phyloP scores from a whole-genome alignment of 2,797 vertebrate genomes.

The Falco naumanni region DNA sequence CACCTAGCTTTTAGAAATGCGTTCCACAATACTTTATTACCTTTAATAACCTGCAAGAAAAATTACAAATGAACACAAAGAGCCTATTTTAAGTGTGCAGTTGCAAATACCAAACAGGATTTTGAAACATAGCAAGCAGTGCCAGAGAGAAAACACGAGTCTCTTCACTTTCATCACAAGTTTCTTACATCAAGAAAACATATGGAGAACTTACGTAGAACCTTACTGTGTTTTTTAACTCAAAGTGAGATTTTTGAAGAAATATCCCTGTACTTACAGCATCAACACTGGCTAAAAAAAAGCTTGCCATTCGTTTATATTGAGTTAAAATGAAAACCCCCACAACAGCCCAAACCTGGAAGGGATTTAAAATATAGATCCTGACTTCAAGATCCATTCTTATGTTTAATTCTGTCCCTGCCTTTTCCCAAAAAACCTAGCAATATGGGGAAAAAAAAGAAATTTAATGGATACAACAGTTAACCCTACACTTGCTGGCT shows the following conservation, averaged over 20 bases:
- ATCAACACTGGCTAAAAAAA: background rate
- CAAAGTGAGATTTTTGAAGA: background rate
- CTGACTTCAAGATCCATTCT: background rate
- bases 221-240: background rate
- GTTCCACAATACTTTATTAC: background rate
- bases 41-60: slow-evolving; percentile 1
- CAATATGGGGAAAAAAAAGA: background rate
- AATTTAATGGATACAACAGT: background rate
- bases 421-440: background rate
- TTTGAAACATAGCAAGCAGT: background rate
- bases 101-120: background rate
- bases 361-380: background rate
- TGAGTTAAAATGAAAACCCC: background rate
- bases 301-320: background rate
- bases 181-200: background rate
- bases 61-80: slow-evolving; percentile 14
- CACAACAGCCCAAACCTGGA: background rate
- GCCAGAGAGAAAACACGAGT: background rate
- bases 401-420: background rate
- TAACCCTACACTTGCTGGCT: background rate
- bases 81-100: background rate
- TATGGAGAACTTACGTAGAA: background rate
- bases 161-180: background rate
- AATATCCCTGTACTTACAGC: background rate
- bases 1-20: background rate